Evolutionary conservation across 1,140 invertebrate genomes (phyloP).

Genomic region (Listronotus bonariensis): DNA sequence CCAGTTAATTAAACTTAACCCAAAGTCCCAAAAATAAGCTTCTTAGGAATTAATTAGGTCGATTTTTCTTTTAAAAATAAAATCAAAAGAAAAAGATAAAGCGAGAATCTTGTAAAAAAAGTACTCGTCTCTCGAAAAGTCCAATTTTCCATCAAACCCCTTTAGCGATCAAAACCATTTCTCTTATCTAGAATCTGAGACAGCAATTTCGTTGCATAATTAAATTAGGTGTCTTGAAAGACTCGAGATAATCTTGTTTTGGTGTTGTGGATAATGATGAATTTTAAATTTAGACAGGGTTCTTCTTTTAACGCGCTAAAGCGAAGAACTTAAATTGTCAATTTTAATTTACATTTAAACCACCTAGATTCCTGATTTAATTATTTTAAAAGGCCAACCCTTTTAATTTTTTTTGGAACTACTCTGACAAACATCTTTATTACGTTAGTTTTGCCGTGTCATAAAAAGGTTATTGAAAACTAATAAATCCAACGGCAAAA

Average conservation of each 20-base stretch:
- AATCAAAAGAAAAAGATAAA: constrained; percentile 3
- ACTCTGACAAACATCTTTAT: neutral
- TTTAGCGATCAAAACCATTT: constrained; percentile 30
- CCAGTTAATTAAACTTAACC: no score
- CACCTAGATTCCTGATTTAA: constrained; percentile 20
- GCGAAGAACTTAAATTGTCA: constrained; percentile 35
- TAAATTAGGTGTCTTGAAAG: constrained; percentile 40
- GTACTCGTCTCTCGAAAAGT: constrained; percentile 5
- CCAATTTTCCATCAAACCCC: constrained; percentile 31
- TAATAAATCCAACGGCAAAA: no score
- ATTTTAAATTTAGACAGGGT: constrained; percentile 37
- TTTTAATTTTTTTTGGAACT: constrained; percentile 8
- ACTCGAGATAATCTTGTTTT: constrained; percentile 42
- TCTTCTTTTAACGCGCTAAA: constrained; percentile 32
- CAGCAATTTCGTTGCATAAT: constrained; percentile 40
- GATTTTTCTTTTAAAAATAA: no score
- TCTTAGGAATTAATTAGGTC: no score
- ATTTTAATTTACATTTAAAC: constrained; percentile 38
- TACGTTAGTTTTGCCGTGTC: no score
- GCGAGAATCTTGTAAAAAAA: no score
- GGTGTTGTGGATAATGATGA: constrained; percentile 39
- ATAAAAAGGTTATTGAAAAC: no score
- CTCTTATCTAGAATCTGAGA: constrained; percentile 41
- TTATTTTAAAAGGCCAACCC: constrained; percentile 7
- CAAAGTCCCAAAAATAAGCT: no score